These are phyloP conservation scores for Hydrotaea diabolus DNA, from an alignment of 2,888 invertebrate genomes.

Conservation along the genomic window DNA sequence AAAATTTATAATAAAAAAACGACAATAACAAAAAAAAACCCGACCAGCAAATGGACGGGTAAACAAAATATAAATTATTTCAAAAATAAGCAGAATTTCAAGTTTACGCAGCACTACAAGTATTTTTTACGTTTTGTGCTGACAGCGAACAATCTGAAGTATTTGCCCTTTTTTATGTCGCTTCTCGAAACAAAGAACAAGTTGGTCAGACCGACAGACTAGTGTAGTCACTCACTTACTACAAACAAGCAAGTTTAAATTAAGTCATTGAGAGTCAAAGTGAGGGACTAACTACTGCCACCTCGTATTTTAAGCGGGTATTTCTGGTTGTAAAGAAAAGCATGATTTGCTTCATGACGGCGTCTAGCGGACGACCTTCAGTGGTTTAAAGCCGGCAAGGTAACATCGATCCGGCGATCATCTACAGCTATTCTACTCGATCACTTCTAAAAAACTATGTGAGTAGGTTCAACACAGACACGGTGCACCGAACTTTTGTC, in stretches of 20 bases:
- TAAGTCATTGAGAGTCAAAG: background rate
- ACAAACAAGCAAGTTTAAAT: background rate
- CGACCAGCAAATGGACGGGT: background rate
- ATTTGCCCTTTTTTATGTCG: background rate
- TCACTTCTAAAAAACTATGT: background rate
- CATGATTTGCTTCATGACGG: constrained; percentile 1
- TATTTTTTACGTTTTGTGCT: background rate
- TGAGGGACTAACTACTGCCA: background rate
- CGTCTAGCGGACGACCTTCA: constrained; percentile 34
- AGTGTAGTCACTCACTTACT: background rate
- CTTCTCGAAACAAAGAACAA: constrained; percentile 5
- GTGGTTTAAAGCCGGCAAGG: constrained; percentile 39
- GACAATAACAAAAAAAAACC: too few species aligned
- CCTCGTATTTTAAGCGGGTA: background rate
- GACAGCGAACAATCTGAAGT: background rate
- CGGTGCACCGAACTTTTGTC: background rate
- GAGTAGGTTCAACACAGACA: background rate
- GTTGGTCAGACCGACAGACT: background rate
- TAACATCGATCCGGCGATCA: background rate
- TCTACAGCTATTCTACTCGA: background rate
- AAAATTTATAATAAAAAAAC: background rate
- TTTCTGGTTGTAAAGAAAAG: background rate
- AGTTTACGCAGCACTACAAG: constrained; percentile 51
- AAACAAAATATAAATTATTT: constrained; percentile 13
- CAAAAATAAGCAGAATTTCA: constrained; percentile 51